A percentile compares a stretch with the other conserved stretches of the same genome.
Evolutionary conservation across 2,888 invertebrate genomes (phyloP).

Genomic region (Dorcus parallelipipedus): DNA sequence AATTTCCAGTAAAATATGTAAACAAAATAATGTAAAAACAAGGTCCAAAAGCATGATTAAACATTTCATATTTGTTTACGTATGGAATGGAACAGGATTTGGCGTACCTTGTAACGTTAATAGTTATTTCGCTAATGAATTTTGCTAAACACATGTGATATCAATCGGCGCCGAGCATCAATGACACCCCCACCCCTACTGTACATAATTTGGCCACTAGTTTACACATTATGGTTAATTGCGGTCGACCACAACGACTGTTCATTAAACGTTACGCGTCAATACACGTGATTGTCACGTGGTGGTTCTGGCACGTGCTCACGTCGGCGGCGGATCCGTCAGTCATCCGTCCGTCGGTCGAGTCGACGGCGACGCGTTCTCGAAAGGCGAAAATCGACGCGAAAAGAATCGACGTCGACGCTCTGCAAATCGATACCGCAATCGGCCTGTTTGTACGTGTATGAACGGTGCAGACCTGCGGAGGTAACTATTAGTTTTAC

Average conservation of each 20-base stretch:
- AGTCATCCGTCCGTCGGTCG: not conserved
- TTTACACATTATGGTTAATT: conserved; percentile 53
- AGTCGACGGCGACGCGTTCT: not conserved
- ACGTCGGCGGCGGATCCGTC: not conserved
- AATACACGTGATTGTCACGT: conserved; percentile 48
- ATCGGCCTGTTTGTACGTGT: too few species aligned
- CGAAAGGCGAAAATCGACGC: not conserved
- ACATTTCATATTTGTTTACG: too few species aligned
- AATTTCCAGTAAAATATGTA: too few species aligned
- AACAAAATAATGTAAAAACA: too few species aligned
- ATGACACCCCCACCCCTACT: conserved; percentile 43
- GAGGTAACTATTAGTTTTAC: too few species aligned
- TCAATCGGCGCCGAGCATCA: conserved; percentile 47
- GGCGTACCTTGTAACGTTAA: conserved; percentile 25
- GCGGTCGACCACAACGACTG: conserved; percentile 49
- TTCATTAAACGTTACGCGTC: conserved; percentile 48
- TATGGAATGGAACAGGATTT: too few species aligned
- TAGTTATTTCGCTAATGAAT: conserved; percentile 42
- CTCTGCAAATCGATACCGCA: too few species aligned
- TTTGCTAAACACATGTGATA: conserved; percentile 44
- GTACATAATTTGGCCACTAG: conserved; percentile 52
- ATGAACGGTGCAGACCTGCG: too few species aligned
- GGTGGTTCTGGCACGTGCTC: conserved; percentile 9
- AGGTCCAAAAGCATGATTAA: too few species aligned
- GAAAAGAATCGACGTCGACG: too few species aligned